phyloP scores from a whole-genome alignment of 2,113 vertebrate species.

The Festucalex cinctus region DNA sequence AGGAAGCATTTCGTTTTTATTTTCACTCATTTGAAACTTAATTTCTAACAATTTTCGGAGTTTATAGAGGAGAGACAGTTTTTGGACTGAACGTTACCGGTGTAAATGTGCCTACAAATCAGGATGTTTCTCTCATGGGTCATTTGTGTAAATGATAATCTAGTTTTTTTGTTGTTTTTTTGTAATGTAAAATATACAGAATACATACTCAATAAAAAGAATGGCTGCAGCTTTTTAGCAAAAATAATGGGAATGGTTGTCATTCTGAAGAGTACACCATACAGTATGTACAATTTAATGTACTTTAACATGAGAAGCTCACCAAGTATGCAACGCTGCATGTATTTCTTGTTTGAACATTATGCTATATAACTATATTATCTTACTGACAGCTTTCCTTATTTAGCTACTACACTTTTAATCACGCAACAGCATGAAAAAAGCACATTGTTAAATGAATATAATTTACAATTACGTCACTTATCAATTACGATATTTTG shows the following conservation, averaged over 20 bases:
- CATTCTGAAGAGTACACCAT: not conserved
- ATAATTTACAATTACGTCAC: too few species aligned
- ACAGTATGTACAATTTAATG: not conserved
- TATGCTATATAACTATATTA: not conserved
- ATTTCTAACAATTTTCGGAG: not conserved
- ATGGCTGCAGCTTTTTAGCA: slow-evolving; percentile 55
- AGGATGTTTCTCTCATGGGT: slow-evolving; percentile 33
- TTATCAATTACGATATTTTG: too few species aligned
- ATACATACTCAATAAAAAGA: slow-evolving; percentile 62
- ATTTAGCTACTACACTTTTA: not conserved
- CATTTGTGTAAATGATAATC: slow-evolving; percentile 56
- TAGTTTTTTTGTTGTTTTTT: slow-evolving; percentile 44
- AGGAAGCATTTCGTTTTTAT: not conserved
- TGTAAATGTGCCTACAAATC: slow-evolving; percentile 62
- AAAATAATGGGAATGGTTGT: slow-evolving; percentile 7
- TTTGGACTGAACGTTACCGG: slow-evolving; percentile 45
- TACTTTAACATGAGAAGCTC: not conserved
- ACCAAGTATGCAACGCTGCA: not conserved
- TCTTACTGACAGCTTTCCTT: not conserved
- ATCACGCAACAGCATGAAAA: not conserved
- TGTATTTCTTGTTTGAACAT: not conserved
- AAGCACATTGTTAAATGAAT: not conserved
- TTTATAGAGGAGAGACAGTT: not conserved
- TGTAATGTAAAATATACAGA: slow-evolving; percentile 55
- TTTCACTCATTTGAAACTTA: not conserved